These are phyloP conservation scores for Plotosus lineatus DNA, from an alignment of 2,113 vertebrate species.

Conservation along the genomic window DNA sequence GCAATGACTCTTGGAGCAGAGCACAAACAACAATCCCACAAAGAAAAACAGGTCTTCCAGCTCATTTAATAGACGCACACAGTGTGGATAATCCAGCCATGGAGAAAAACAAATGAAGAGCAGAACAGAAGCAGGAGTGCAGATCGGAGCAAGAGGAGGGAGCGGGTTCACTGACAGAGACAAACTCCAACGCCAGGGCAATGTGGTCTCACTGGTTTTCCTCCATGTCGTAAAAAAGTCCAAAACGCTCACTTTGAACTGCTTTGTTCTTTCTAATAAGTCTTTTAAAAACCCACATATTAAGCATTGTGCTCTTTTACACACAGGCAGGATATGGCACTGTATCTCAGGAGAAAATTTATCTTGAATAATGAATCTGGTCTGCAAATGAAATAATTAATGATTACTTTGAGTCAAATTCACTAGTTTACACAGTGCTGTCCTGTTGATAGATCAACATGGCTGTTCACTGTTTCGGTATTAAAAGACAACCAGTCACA, in stretches of 20 bases:
- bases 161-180: constrained; percentile 10
- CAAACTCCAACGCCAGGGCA: neutral
- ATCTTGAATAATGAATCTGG: neutral
- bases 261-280: constrained; percentile 3
- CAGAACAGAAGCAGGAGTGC: neutral
- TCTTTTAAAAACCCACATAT: constrained; percentile 22
- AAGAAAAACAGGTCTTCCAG: constrained; percentile 30
- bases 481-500: constrained; percentile 4
- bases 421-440: neutral
- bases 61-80: constrained; percentile 37
- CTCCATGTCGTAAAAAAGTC: constrained; percentile 24
- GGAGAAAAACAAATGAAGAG: constrained; percentile 25
- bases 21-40: neutral
- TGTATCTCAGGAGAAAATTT: neutral
- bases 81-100: constrained; percentile 20
- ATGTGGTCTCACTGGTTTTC: constrained; percentile 32
- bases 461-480: neutral
- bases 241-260: constrained; percentile 29
- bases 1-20: constrained; percentile 1
- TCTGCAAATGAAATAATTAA: neutral
- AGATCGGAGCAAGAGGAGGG: neutral
- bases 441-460: neutral
- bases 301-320: neutral
- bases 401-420: neutral
- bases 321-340: neutral